Evolutionary conservation across 2,888 invertebrate species (phyloP).

Genomic region (Macrophya annulata): DNA sequence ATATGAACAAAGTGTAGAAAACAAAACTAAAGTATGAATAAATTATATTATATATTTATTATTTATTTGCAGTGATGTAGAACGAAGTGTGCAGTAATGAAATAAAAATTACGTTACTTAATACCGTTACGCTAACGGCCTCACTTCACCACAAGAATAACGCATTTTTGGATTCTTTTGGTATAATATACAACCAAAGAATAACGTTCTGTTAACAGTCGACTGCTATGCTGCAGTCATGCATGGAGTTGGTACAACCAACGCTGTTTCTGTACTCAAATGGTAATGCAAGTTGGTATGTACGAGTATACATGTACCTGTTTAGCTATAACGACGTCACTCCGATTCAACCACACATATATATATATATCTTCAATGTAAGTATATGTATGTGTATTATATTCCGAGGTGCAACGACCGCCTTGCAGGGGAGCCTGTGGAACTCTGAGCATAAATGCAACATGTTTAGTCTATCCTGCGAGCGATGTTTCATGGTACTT

Average conservation of each 20-base stretch:
- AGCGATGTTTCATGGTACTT: not conserved
- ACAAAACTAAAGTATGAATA: not conserved
- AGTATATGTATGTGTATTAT: not conserved
- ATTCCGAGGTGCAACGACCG: slow-evolving; percentile 50
- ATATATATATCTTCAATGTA: not conserved
- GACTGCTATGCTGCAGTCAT: not conserved
- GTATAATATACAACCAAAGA: slow-evolving; percentile 21
- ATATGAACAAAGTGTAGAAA: not conserved
- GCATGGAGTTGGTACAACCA: not conserved
- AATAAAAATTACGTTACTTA: slow-evolving; percentile 17
- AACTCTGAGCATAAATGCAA: not conserved
- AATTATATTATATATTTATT: not conserved
- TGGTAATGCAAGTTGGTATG: slow-evolving; percentile 28
- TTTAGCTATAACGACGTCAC: not conserved
- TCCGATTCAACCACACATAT: slow-evolving; percentile 12
- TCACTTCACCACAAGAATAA: slow-evolving; percentile 24
- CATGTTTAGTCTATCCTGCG: not conserved
- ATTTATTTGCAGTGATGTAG: not conserved
- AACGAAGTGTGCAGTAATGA: not conserved
- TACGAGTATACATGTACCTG: slow-evolving; percentile 16
- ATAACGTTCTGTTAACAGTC: not conserved
- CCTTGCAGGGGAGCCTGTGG: slow-evolving; percentile 5
- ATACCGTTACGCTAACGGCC: slow-evolving; percentile 40
- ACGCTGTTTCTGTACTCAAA: slow-evolving; percentile 16
- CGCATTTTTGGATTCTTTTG: slow-evolving; percentile 28